Conservation (phyloP, 2,797 vertebrate genomes). For the Spea hammondii region DNA sequence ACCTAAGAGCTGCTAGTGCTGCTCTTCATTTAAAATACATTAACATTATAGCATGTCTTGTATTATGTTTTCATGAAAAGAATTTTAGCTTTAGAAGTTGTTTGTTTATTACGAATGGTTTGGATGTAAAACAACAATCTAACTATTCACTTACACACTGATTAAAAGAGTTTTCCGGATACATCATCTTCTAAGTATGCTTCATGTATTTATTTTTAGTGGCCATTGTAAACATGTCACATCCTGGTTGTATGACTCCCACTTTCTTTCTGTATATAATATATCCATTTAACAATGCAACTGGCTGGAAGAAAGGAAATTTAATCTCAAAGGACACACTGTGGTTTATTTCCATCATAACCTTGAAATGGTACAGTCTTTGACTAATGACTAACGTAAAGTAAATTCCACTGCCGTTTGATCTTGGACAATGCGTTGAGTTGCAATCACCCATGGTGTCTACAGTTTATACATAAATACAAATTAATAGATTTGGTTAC, state of each 20-base stretch:
- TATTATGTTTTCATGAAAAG: slow-evolving; percentile 13
- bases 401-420: slow-evolving; percentile 22
- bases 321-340: slow-evolving; percentile 39
- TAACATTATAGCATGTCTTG: slow-evolving; percentile 17
- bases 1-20: neutral
- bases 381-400: slow-evolving; percentile 46
- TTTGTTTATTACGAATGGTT: slow-evolving; percentile 38
- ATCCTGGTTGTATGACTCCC: slow-evolving; percentile 42
- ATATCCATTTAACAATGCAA: slow-evolving; percentile 50
- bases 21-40: neutral
- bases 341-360: slow-evolving; percentile 49
- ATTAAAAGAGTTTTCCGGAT: slow-evolving; percentile 41
- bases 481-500: too few relatives aligned
- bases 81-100: slow-evolving; percentile 27
- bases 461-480: neutral
- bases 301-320: slow-evolving; percentile 39
- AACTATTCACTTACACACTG: slow-evolving; percentile 32
- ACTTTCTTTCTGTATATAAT: slow-evolving; percentile 43
- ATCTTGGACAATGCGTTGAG: neutral
- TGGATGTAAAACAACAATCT: slow-evolving; percentile 45
- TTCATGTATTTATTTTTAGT: slow-evolving; percentile 46
- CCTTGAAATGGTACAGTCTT: slow-evolving; percentile 34
- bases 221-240: slow-evolving; percentile 47
- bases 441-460: slow-evolving; percentile 2
- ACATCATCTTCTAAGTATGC: slow-evolving; percentile 38